Conservation (phyloP, 2,888 invertebrate genomes). For the Yponomeuta sedellus region DNA sequence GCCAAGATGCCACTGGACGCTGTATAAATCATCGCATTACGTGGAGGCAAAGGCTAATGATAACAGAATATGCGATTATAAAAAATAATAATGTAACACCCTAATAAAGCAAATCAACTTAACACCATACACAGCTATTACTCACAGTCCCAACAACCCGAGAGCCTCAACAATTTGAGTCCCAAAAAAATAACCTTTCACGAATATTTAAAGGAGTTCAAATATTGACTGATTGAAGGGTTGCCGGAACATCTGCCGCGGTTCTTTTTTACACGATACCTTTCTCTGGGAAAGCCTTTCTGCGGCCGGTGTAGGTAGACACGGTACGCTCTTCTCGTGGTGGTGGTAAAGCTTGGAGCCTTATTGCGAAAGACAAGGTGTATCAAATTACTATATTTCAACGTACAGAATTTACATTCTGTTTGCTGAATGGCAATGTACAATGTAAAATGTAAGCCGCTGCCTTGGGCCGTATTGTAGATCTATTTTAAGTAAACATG, state of each 20-base stretch:
- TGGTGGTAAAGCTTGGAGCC: too few species aligned
- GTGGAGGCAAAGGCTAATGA: too few species aligned
- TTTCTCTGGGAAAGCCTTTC: conserved; percentile 35
- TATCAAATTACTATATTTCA: too few species aligned
- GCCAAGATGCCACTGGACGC: too few species aligned
- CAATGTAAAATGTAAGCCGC: too few species aligned
- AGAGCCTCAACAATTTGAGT: background rate
- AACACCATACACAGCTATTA: background rate
- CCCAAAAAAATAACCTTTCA: conserved; percentile 18
- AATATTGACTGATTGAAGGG: conserved; percentile 75
- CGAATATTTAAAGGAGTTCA: conserved; percentile 44
- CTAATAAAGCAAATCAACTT: background rate
- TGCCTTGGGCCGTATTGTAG: too few species aligned
- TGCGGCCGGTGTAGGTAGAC: conserved; percentile 11
- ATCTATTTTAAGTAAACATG: too few species aligned
- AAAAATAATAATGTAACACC: background rate
- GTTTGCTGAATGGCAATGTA: too few species aligned
- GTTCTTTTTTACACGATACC: conserved; percentile 43
- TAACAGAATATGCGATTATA: background rate
- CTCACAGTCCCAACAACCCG: background rate
- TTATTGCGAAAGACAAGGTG: too few species aligned
- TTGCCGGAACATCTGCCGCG: conserved; percentile 62
- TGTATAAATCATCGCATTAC: too few species aligned
- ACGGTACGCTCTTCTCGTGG: background rate
- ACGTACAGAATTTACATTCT: too few species aligned